Evolutionary conservation across 2,113 vertebrate genomes (phyloP).

Genomic region (Scalopus aquaticus): DNA sequence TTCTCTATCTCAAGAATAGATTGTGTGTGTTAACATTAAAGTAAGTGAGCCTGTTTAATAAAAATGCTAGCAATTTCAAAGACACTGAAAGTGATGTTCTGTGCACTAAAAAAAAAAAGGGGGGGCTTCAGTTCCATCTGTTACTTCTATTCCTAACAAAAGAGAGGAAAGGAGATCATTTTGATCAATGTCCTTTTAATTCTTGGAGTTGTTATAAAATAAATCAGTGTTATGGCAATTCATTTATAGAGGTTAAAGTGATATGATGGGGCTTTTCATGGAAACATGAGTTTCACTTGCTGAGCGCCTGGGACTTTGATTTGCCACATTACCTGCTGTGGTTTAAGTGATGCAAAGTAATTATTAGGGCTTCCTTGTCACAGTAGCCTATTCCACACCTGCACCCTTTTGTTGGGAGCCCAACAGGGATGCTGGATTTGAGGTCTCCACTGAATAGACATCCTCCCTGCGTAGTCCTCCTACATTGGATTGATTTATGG

Average conservation of each 20-base stretch:
- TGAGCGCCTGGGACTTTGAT: constrained; percentile 88
- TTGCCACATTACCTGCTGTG: constrained; percentile 87
- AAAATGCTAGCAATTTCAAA: constrained; percentile 26
- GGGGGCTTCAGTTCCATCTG: constrained; percentile 67
- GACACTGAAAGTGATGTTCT: constrained; percentile 35
- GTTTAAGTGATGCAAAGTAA: constrained; percentile 90
- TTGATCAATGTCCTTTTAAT: constrained; percentile 78
- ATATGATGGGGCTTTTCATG: constrained; percentile 83
- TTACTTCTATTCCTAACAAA: constrained; percentile 66
- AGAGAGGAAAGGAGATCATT: constrained; percentile 37
- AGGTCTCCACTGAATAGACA: constrained; percentile 85
- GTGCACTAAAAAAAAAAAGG: background rate
- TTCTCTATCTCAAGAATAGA: background rate
- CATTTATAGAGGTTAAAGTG: constrained; percentile 87
- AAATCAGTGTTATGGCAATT: constrained; percentile 84
- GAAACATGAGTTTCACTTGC: constrained; percentile 84
- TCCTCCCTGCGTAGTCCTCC: constrained; percentile 82
- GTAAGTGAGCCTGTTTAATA: background rate
- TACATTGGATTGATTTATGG: constrained; percentile 88
- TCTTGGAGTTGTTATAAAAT: constrained; percentile 79
- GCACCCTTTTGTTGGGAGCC: constrained; percentile 87
- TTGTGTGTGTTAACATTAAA: background rate
- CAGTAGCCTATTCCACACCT: constrained; percentile 85
- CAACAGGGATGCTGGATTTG: constrained; percentile 85
- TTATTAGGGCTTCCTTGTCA: constrained; percentile 87